Evolutionary conservation across 2,113 vertebrate genomes (phyloP).

Genomic region (Cichladusa arquata): DNA sequence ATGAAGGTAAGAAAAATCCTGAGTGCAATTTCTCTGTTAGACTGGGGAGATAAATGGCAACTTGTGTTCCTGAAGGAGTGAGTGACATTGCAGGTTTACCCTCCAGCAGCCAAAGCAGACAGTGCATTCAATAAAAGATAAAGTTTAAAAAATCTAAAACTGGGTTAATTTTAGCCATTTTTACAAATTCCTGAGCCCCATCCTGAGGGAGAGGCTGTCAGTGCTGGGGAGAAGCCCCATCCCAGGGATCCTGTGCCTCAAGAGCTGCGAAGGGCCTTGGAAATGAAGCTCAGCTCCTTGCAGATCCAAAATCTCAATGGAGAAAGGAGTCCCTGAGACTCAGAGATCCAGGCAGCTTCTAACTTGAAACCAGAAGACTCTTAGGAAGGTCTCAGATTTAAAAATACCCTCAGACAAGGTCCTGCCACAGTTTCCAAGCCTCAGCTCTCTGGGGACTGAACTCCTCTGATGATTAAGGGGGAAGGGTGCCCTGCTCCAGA

Average conservation of each 20-base stretch:
- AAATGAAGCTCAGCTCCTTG: background rate
- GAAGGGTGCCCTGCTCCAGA: background rate
- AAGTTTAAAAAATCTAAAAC: background rate
- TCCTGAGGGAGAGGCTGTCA: rapidly evolving
- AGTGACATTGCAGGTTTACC: background rate
- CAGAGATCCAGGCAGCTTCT: background rate
- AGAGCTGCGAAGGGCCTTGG: background rate
- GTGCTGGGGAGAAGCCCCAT: background rate
- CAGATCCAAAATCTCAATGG: background rate
- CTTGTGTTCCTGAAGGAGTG: background rate
- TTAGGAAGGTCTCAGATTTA: background rate
- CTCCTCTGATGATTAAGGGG: background rate
- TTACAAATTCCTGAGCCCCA: background rate
- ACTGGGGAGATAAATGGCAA: background rate
- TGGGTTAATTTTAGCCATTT: background rate
- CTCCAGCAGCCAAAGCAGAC: background rate
- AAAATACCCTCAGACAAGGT: background rate
- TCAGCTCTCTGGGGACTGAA: background rate
- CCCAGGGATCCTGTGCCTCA: background rate
- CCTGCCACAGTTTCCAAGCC: background rate
- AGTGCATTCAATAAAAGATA: background rate
- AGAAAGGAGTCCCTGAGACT: background rate
- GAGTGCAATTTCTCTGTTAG: background rate
- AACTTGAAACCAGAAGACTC: background rate
- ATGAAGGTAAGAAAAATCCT: constrained; percentile 81